Evolutionary conservation across 1,140 invertebrate genomes (phyloP).

Genomic region (Coelopa frigida): DNA sequence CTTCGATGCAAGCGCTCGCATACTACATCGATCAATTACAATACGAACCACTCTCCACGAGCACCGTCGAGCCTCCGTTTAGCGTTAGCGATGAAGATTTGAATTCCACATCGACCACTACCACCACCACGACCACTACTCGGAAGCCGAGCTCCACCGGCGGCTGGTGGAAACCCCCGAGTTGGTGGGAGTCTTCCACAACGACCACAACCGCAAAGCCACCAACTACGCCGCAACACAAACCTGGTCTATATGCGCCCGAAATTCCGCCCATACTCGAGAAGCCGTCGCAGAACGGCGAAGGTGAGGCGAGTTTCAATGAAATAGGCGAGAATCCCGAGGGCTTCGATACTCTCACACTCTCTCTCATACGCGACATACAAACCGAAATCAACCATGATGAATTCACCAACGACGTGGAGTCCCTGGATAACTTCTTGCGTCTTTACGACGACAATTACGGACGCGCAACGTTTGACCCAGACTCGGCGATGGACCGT

Average conservation of each 20-base stretch:
- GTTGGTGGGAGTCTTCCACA: slow-evolving; percentile 20
- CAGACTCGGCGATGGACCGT: slow-evolving; percentile 36
- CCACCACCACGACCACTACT: slow-evolving; percentile 15
- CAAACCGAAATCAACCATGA: slow-evolving; percentile 28
- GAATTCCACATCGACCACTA: slow-evolving; percentile 15
- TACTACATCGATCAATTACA: slow-evolving; percentile 44
- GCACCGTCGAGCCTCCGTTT: slow-evolving; percentile 34
- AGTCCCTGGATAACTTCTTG: slow-evolving; percentile 41
- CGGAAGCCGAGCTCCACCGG: slow-evolving; percentile 15
- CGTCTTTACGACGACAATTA: slow-evolving; percentile 43
- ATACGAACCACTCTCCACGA: slow-evolving; percentile 39
- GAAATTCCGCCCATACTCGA: not conserved
- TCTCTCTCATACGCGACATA: slow-evolving; percentile 37
- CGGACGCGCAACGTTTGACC: slow-evolving; percentile 33
- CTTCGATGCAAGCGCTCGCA: slow-evolving; percentile 41
- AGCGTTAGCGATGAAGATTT: slow-evolving; percentile 19
- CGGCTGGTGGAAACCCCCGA: slow-evolving; percentile 34
- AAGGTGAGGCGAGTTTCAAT: slow-evolving; percentile 30
- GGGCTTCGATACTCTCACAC: slow-evolving; percentile 29
- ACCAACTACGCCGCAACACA: slow-evolving; percentile 22
- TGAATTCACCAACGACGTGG: slow-evolving; percentile 39
- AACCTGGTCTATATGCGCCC: slow-evolving; percentile 29
- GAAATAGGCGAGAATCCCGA: slow-evolving; percentile 31
- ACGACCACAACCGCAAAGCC: slow-evolving; percentile 21
- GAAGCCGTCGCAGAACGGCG: slow-evolving; percentile 8